Base-by-base conservation (phyloP, 1,140 invertebrate genomes). In the Thalassaphorura encarpata region DNA sequence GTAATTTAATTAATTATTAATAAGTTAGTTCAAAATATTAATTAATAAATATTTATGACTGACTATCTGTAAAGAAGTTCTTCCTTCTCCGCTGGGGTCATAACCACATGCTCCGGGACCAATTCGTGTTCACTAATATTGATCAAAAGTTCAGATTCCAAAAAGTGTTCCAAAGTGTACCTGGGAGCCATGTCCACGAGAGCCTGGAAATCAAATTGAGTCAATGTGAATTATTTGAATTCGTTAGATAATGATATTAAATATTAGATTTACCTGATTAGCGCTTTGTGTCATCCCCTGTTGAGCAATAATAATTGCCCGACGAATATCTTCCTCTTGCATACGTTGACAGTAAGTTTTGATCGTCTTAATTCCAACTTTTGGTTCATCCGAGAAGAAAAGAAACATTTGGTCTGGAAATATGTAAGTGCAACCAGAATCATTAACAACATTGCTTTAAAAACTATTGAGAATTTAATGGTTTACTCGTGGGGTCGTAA, bases 61-160 rank as follows among this genome's bases (percentile, higher is more conserved):
- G 83, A 88, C 84, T 95, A 96, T 83, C 90, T 83, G 1, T 79
- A 76, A 16, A 99, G 75, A 4, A 99, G 73, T 77, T 99, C 96
- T 64, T 88, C 82, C 71, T 99, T 99, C 69, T 99, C 96, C 70
- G 98, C 95, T 0, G 89, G 86, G 19, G 90, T 98, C 75, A 99
- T 83, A 1, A 99, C 90, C 54, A 98, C 93, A 72, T 99, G 97
- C 72, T 99, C 94, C 0, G 97, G 97, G 4, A 99, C 96, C 62
- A 99, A 70, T 75, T 98, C 94, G 71, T 99, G 97, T 72, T 99
- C 96, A 4, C 96, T 99, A 26, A 99, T 98, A 70, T 99, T 99
- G 46, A 99, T 95, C 4, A 99, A 74, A 21, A 99, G 73, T 73
- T 99, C 97, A 0, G 94, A 93, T 75, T 99, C 97, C 13, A 98